Evolutionary conservation across 2,888 invertebrate species (phyloP).

Genomic region (Xylota sylvarum): DNA sequence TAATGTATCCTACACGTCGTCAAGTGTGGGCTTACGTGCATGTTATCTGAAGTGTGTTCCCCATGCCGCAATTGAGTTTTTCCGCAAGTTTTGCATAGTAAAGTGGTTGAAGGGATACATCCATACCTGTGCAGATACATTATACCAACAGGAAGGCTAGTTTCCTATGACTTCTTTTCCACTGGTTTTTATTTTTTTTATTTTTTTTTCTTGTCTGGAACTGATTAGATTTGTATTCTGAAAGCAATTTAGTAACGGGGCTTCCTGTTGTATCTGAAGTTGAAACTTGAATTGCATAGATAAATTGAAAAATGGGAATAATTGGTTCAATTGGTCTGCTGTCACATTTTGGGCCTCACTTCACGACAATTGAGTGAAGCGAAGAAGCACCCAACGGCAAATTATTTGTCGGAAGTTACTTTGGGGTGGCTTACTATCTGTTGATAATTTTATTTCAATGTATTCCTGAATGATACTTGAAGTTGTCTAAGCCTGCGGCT

Average conservation of each 20-base stretch:
- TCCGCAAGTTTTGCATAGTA: slow-evolving; percentile 22
- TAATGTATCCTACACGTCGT: slow-evolving; percentile 32
- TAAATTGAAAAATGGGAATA: slow-evolving; percentile 7
- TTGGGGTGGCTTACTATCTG: not conserved
- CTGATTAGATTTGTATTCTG: not conserved
- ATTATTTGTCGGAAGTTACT: not conserved
- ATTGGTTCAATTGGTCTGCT: slow-evolving; percentile 11
- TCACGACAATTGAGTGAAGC: not conserved
- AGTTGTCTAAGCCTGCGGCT: too few species aligned
- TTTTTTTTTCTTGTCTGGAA: not conserved
- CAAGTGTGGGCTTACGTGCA: slow-evolving; percentile 34
- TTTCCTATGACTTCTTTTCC: not conserved
- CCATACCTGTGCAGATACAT: not conserved
- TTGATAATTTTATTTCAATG: too few species aligned
- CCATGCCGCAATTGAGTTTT: slow-evolving; percentile 25
- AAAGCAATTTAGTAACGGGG: not conserved
- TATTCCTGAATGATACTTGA: too few species aligned
- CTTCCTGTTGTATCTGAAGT: not conserved
- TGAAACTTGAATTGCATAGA: slow-evolving; percentile 5
- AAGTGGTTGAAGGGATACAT: not conserved
- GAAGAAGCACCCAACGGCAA: not conserved
- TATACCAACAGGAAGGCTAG: not conserved
- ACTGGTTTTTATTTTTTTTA: not conserved
- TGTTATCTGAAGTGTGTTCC: slow-evolving; percentile 31
- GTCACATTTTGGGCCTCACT: not conserved